Percentiles rank a stretch among this genome's conserved stretches.
Evolutionary conservation across 2,113 vertebrate genomes (phyloP).

Genomic region (Tychaedon coryphoeus): DNA sequence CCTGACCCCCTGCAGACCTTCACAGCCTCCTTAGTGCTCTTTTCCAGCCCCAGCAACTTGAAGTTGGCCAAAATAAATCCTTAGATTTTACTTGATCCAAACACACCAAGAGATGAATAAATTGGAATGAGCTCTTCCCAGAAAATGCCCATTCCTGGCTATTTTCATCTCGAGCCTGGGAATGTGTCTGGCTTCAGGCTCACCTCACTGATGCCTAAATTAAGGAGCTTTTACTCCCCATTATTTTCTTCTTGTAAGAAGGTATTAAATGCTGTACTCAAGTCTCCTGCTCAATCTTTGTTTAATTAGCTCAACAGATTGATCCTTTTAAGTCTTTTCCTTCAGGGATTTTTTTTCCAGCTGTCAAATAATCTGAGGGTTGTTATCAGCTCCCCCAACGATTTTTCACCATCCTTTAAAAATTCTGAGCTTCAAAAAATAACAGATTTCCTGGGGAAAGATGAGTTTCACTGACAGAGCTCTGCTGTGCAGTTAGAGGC

Average conservation of each 20-base stretch:
- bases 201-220: background rate
- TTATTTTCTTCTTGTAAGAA: background rate
- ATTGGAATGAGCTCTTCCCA: background rate
- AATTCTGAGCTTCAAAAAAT: background rate
- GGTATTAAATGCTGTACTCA: background rate
- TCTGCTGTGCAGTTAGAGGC: background rate
- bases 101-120: background rate
- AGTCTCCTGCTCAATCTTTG: background rate
- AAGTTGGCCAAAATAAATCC: background rate
- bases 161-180: fast-evolving
- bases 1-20: background rate
- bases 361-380: background rate
- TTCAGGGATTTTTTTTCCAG: background rate
- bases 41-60: background rate
- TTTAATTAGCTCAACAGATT: conserved; percentile 29
- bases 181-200: background rate
- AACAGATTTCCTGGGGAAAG: background rate
- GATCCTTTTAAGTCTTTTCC: background rate
- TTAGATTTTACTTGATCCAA: background rate
- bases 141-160: background rate
- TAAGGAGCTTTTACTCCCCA: background rate
- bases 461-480: background rate
- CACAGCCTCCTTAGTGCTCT: background rate
- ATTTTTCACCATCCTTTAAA: background rate
- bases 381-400: background rate